These are phyloP conservation scores for Lasioglossum baleicum DNA, from an alignment of 1,140 invertebrate genomes.

Conservation along the genomic window DNA sequence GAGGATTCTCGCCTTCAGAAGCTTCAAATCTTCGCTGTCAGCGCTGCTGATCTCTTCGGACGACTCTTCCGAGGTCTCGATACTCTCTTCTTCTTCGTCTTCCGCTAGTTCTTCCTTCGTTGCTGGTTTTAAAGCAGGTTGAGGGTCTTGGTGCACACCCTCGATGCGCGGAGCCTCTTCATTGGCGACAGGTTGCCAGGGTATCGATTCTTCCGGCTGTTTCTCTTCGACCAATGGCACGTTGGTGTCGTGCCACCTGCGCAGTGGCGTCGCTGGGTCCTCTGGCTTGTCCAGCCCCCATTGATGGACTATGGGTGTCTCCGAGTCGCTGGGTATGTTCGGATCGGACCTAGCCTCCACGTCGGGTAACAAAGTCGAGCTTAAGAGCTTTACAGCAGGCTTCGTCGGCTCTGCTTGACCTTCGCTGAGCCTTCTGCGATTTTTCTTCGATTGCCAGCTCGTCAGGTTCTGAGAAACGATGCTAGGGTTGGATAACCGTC, in stretches of 20 bases:
- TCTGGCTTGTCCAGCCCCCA: slow-evolving; percentile 43
- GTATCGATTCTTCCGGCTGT: slow-evolving; percentile 33
- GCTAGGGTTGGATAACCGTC: slow-evolving; percentile 67
- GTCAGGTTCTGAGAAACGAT: slow-evolving; percentile 46
- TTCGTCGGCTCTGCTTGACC: slow-evolving; percentile 60
- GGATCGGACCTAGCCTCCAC: slow-evolving; percentile 73
- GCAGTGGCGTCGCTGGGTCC: slow-evolving; percentile 53
- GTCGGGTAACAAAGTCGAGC: slow-evolving; percentile 30
- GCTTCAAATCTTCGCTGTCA: slow-evolving; percentile 78
- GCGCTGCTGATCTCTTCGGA: slow-evolving; percentile 76
- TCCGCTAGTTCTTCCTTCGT: neutral
- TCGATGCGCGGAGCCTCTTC: neutral
- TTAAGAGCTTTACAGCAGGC: slow-evolving; percentile 38
- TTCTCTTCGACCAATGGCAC: slow-evolving; percentile 38
- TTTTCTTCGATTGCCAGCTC: slow-evolving; percentile 66
- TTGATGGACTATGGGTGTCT: slow-evolving; percentile 21
- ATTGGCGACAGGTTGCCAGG: slow-evolving; percentile 1
- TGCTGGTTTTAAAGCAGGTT: too few relatives aligned
- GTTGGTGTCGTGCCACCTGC: slow-evolving; percentile 68
- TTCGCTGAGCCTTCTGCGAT: slow-evolving; percentile 72
- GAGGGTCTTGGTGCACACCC: too few relatives aligned
- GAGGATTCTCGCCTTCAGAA: slow-evolving; percentile 80
- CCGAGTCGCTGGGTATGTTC: slow-evolving; percentile 61
- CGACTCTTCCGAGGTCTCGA: slow-evolving; percentile 73
- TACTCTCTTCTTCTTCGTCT: slow-evolving; percentile 67